phyloP scores from a whole-genome alignment of 2,113 vertebrate species.

The Mustelus asterias region DNA sequence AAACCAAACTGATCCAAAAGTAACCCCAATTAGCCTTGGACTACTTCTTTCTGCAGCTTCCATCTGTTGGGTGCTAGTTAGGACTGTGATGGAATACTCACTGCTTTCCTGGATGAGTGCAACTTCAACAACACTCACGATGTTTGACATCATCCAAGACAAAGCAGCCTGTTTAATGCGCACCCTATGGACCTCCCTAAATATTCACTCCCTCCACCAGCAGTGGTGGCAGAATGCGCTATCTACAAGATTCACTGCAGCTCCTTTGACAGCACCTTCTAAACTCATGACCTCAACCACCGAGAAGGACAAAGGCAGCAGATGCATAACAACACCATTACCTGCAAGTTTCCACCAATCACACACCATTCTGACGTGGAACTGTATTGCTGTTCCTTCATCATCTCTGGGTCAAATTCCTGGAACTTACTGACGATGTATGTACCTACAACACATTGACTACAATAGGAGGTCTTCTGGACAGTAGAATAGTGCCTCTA shows the following conservation, averaged over 20 bases:
- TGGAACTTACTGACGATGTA: not conserved
- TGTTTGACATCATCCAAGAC: not conserved
- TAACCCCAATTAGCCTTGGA: not conserved
- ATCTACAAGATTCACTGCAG: not conserved
- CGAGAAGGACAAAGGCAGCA: not conserved
- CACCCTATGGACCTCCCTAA: not conserved
- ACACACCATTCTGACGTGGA: not conserved
- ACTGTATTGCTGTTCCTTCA: not conserved
- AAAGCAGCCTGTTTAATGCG: not conserved
- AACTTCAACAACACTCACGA: no score
- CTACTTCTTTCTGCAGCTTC: not conserved
- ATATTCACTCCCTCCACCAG: not conserved
- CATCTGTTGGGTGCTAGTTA: not conserved
- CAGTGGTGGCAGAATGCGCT: not conserved
- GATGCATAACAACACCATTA: no score
- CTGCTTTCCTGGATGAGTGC: no score
- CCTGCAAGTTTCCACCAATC: not conserved
- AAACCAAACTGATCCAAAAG: not conserved
- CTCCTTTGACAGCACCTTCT: not conserved
- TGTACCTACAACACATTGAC: no score
- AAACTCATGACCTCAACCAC: not conserved
- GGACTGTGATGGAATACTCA: not conserved
- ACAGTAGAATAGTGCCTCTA: no score
- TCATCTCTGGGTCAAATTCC: not conserved
- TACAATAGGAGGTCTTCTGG: no score